These are phyloP conservation scores for Psococerastis gibbosa DNA, from an alignment of 2,888 invertebrate genomes.

Conservation along the genomic window DNA sequence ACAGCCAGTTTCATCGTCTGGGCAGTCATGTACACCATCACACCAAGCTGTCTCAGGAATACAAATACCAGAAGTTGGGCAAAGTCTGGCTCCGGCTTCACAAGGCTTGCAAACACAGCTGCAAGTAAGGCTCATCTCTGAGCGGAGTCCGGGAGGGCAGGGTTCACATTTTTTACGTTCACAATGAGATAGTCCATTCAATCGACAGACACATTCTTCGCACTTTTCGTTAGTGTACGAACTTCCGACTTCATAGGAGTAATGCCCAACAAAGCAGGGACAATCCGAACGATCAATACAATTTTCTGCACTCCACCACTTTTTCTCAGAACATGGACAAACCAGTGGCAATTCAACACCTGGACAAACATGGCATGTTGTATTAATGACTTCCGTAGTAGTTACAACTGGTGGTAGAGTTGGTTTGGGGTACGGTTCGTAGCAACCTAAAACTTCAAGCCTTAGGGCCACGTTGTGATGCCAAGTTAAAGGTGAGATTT, in stretches of 20 bases:
- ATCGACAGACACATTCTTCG: slow-evolving; percentile 56
- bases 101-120: slow-evolving; percentile 57
- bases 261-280: slow-evolving; percentile 52
- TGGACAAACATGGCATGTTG: slow-evolving; percentile 22
- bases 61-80: slow-evolving; percentile 55
- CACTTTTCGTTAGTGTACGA: slow-evolving; percentile 53
- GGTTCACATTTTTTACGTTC: slow-evolving; percentile 44
- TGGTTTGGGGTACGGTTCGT: slow-evolving; percentile 47
- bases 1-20: slow-evolving; percentile 62
- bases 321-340: slow-evolving; percentile 29
- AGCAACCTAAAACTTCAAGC: slow-evolving; percentile 63
- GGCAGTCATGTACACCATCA: slow-evolving; percentile 60
- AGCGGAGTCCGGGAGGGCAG: slow-evolving; percentile 39
- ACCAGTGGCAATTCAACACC: slow-evolving; percentile 17
- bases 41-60: slow-evolving; percentile 55
- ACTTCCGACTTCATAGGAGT: slow-evolving; percentile 51
- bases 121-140: slow-evolving; percentile 40
- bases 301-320: slow-evolving; percentile 52
- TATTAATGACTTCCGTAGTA: slow-evolving; percentile 14
- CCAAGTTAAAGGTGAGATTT: slow-evolving; percentile 54
- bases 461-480: slow-evolving; percentile 50
- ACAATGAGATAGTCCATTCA: slow-evolving; percentile 54
- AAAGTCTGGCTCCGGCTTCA: slow-evolving; percentile 40
- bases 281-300: slow-evolving; percentile 57
- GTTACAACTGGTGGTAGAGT: too few relatives aligned